Evolutionary conservation across 37 sponge, comb jelly and placozoan genomes (phyloP).

Genomic region (Hormiphora californensis): DNA sequence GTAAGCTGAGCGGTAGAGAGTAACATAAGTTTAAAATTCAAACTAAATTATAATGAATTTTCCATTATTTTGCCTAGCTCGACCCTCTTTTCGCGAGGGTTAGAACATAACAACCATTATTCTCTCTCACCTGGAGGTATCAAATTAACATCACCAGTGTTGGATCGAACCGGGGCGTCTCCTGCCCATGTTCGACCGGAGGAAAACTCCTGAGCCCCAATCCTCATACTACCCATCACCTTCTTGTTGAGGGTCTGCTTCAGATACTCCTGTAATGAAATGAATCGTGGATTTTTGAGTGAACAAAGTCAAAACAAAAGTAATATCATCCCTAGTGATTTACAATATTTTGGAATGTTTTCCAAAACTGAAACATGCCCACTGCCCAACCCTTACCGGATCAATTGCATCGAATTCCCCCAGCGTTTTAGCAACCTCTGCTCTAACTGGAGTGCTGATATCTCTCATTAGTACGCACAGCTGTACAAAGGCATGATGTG

Average conservation of each 20-base stretch:
- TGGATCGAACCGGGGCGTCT: slow-evolving; percentile 14
- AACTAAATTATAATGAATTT: background rate
- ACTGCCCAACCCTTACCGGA: too few relatives aligned
- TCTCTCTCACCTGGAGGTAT: background rate
- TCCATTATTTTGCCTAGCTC: background rate
- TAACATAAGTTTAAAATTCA: background rate
- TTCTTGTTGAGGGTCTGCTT: slow-evolving; percentile 45
- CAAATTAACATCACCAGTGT: slow-evolving; percentile 16
- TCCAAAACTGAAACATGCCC: too few relatives aligned
- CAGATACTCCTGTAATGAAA: slow-evolving; percentile 32
- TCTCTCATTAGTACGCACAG: slow-evolving; percentile 3
- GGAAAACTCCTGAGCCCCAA: slow-evolving; percentile 26
- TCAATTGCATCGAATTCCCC: slow-evolving; percentile 1
- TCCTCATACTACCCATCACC: background rate
- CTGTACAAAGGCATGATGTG: background rate
- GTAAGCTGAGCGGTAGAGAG: too few relatives aligned
- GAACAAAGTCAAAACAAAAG: too few relatives aligned
- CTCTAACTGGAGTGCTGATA: background rate
- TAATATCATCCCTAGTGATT: too few relatives aligned
- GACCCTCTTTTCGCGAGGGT: too few relatives aligned
- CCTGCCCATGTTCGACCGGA: slow-evolving; percentile 24
- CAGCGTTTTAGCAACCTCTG: background rate
- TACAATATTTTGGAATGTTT: too few relatives aligned
- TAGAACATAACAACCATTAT: too few relatives aligned
- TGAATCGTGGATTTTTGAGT: too few relatives aligned